Evolutionary conservation across 2,113 vertebrate species (phyloP), one percentile per base, ranked within the genome.

Genomic region (Urocolius indicus): DNA sequence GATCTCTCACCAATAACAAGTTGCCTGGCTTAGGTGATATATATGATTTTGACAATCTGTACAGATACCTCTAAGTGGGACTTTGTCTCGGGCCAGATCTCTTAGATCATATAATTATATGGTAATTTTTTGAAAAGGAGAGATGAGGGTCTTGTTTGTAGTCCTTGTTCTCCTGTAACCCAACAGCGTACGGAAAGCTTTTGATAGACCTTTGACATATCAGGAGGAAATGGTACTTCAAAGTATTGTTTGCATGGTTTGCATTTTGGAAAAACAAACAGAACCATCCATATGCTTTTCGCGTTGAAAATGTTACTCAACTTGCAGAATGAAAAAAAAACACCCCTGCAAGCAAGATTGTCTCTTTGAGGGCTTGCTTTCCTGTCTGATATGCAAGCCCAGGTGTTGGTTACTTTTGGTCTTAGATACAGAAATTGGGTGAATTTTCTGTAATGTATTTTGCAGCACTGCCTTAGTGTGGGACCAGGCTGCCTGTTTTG

Each of bases 21-120:
- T 87, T 94, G 95, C 77, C 94, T 91, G 87, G 51, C 61, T 94
- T 78, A 41, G 71, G 71, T 93, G 80, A 76, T 95, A 15, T 52
- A 20, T 86, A 29, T 82, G 84, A 73, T 72, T 95, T 90, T 93
- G 87, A 45, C 34, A 57, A 19, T 84, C 84, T 54, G 54, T 86
- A 75, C 95, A 62, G 88, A 80, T 81, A 21, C 43, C 55, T 93
- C 62, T 59, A 45, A 95, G 95, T 59, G 83, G 58, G 62, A 72
- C 72, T 68, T 94, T 95, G 90, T 94, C 90, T 71, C 32, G 30
- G 83, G 61, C 65, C 46, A 57, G 5, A 69, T 57, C 90, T 89
- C 78, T 93, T 76, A 67, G 55, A 51, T 86, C 75, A 1, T 66
- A 13, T 71, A 91, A 88, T 92, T 90, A 90, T 92, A 77, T 92